These are phyloP conservation scores for Saccopteryx bilineata DNA, from an alignment of 2,113 vertebrate species.

Conservation along the genomic window DNA sequence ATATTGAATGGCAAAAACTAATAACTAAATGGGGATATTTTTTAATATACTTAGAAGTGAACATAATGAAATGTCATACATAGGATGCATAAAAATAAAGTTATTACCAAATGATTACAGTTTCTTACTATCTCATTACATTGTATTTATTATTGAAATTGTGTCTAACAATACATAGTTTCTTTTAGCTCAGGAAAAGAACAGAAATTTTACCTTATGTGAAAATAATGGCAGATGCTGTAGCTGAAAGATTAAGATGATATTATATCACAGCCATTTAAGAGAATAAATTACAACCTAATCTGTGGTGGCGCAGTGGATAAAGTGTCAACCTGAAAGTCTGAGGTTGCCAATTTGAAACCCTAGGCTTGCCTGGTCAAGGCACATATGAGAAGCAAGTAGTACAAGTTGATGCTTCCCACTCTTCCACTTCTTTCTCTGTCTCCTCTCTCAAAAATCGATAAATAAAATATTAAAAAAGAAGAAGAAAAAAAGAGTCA, in stretches of 20 bases:
- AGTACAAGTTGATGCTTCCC: too few relatives aligned
- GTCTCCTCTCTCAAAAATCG: too few relatives aligned
- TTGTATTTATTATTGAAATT: slow-evolving; percentile 39
- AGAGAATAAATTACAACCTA: not conserved
- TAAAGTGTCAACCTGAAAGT: too few relatives aligned
- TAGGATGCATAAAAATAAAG: not conserved
- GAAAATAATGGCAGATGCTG: not conserved
- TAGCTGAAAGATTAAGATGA: not conserved
- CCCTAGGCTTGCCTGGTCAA: too few relatives aligned
- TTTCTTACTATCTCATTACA: not conserved
- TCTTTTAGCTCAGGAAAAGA: not conserved
- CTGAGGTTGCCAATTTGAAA: too few relatives aligned
- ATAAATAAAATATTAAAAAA: too few relatives aligned
- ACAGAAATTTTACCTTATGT: not conserved
- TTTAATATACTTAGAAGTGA: not conserved
- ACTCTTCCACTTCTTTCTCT: too few relatives aligned
- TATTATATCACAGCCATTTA: not conserved
- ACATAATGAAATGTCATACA: not conserved
- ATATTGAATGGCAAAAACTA: not conserved
- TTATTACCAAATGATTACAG: not conserved
- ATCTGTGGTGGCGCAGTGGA: too few relatives aligned
- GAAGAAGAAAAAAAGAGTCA: too few relatives aligned
- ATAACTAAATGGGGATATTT: not conserved
- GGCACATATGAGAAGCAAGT: too few relatives aligned
- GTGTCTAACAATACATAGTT: not conserved